phyloP scores from a whole-genome alignment of 2,888 invertebrate species.

The Nephrotoma appendiculata region DNA sequence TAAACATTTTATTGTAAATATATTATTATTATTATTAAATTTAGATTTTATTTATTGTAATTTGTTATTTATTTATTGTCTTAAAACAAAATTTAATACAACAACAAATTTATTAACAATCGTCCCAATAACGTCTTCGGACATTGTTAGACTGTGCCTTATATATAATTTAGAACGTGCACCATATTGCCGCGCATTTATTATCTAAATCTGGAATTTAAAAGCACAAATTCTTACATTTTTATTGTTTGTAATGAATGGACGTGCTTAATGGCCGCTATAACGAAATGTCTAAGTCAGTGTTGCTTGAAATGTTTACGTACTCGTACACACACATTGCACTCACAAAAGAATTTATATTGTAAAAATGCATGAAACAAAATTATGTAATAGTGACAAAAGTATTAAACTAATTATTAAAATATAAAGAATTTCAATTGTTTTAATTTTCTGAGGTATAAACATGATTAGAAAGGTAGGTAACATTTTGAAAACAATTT shows the following conservation, averaged over 20 bases:
- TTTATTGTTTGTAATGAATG: too few species aligned
- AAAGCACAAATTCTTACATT: not conserved
- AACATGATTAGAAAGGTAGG: too few species aligned
- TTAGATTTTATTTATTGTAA: not conserved
- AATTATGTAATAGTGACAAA: not conserved
- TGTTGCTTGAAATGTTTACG: not conserved
- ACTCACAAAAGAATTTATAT: not conserved
- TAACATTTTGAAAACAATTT: too few species aligned
- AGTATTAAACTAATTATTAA: not conserved
- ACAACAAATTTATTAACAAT: not conserved
- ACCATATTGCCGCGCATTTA: not conserved
- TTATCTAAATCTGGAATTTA: not conserved
- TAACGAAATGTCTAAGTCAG: not conserved
- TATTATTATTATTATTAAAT: not conserved
- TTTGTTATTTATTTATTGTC: not conserved
- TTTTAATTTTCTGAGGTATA: not conserved
- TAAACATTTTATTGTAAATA: not conserved
- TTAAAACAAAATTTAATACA: not conserved
- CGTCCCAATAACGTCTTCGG: not conserved
- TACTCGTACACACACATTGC: not conserved
- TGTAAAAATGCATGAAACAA: not conserved
- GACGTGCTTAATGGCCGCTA: too few species aligned
- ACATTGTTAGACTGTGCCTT: not conserved
- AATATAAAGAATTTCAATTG: not conserved
- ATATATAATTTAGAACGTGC: not conserved